Evolutionary conservation across 2,797 vertebrate genomes (phyloP), one percentile per base, ranked within the genome.

Genomic region (Oophaga sylvatica): DNA sequence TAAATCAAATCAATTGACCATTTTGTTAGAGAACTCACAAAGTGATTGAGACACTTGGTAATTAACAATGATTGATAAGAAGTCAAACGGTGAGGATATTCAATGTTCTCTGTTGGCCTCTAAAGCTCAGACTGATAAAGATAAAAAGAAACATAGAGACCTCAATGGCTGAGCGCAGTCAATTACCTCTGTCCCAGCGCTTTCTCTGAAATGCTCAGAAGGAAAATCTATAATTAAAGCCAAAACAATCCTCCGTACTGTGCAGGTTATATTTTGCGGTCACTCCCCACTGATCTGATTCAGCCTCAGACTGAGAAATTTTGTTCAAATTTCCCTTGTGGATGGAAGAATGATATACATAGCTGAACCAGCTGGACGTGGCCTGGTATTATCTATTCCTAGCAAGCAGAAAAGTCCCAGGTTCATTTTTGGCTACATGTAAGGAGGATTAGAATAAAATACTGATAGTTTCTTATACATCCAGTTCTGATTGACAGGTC

Each of bases 191-290:
- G 76, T 73, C 87, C 76, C 56, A 84, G 19, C 20, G 63, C 87
- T 62, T 76, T 56, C 57, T 56, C 13, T 56, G 63, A 84, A 60
- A n/a, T 41, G 48, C 80, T 87, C 73, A 87, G 65, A 62, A 62
- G 68, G 76, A 57, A 41, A 53, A 70, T 73, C 76, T 80, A 67
- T 84, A 84, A 73, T 88, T 88, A 84, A 87, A 76, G 56, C 85
- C 57, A 63, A 75, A 81, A 65, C 22, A 45, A 53, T 62, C 65
- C 31, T 59, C 48, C 63, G 45, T 88, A 81, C 76, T 84, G 76
- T 80, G 81, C 79, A 82, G 76, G 59, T 76, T 56, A 77, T 53
- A 77, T 17, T 80, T 20, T 59, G 19, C 68, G 22, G 86, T 63
- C 65, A 62, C 17, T 63, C 79, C 31, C 57, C 29, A 75, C 67